Percentiles rank a stretch among this genome's conserved stretches.
These are phyloP conservation scores for Pseudoips prasinana DNA, from an alignment of 2,888 invertebrate species.

Conservation along the genomic window DNA sequence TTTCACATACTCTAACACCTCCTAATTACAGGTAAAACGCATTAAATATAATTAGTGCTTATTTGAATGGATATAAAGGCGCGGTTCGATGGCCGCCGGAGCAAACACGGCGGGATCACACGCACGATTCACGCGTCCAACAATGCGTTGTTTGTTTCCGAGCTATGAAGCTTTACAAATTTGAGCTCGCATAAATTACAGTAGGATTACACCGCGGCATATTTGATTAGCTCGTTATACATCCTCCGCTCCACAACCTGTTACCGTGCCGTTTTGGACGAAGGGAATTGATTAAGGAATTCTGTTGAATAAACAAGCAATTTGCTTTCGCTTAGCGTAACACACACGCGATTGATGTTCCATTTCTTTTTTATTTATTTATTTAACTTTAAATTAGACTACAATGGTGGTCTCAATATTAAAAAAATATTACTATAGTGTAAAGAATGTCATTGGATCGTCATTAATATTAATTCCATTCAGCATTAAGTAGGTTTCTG, in stretches of 20 bases:
- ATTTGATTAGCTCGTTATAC: constrained; percentile 38
- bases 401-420: no score
- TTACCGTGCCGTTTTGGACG: no score
- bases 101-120: constrained; percentile 51
- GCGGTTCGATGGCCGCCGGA: constrained; percentile 60
- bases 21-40: constrained; percentile 78
- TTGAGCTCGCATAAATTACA: constrained; percentile 47
- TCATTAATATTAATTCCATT: no score
- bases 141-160: constrained; percentile 59
- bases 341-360: no score
- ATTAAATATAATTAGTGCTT: constrained; percentile 75
- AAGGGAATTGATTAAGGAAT: constrained; percentile 2
- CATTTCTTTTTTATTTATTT: no score
- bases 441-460: no score
- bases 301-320: constrained; percentile 12
- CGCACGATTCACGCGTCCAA: constrained; percentile 47
- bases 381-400: no score
- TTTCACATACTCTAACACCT: constrained; percentile 73
- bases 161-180: constrained; percentile 44
- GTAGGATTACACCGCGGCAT: constrained; percentile 42
- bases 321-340: constrained; percentile 1
- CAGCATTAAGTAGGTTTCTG: no score
- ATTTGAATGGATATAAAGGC: constrained; percentile 68
- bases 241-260: constrained; percentile 5
- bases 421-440: no score